phyloP scores from a whole-genome alignment of 2,113 vertebrate species.

The Stigmatopora argus region DNA sequence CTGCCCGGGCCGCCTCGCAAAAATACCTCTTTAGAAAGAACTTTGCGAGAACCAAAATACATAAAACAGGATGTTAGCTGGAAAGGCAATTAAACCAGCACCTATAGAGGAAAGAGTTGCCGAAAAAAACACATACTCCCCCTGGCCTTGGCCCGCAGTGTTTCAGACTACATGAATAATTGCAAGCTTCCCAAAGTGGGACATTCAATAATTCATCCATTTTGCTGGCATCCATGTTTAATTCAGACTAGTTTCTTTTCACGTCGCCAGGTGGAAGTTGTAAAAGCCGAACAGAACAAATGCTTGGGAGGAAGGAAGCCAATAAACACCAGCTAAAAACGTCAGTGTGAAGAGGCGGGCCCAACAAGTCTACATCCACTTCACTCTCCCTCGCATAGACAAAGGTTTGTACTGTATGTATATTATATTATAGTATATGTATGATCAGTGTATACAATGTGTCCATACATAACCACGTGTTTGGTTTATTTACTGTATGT shows the following conservation, averaged over 20 bases:
- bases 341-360: no score
- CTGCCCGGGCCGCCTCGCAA: neutral
- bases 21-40: neutral
- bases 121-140: neutral
- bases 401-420: no score
- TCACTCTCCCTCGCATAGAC: no score
- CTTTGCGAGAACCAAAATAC: no score
- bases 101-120: neutral
- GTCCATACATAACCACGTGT: no score
- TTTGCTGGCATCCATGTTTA: neutral
- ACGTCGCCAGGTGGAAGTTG: neutral
- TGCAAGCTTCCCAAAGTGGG: neutral
- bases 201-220: conserved; percentile 1
- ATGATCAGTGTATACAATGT: no score
- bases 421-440: no score
- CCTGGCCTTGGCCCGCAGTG: neutral
- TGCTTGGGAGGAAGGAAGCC: neutral
- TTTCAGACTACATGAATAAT: conserved; percentile 1
- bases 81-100: neutral
- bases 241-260: neutral
- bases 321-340: no score
- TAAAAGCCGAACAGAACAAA: neutral
- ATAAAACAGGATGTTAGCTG: neutral
- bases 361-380: no score
- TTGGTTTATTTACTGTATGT: no score